Conservation (phyloP, 2,888 invertebrate species). For the Gasteruption jaculator region DNA sequence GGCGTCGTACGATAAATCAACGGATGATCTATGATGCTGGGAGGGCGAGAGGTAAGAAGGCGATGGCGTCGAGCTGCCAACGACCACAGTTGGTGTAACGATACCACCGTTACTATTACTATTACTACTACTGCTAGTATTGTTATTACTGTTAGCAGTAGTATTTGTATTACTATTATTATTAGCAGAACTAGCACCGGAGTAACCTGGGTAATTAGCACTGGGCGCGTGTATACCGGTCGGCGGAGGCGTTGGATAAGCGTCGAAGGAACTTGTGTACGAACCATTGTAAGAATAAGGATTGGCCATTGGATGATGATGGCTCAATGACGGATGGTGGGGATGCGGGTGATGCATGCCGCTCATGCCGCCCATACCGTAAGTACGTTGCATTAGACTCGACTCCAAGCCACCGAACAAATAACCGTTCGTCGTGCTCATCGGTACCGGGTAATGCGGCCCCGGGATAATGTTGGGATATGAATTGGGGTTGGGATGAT, state of each 20-base stretch:
- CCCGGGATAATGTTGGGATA: constrained; percentile 50
- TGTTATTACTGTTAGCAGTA: no score
- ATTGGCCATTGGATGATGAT: constrained; percentile 28
- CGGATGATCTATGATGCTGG: constrained; percentile 47
- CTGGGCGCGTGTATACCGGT: constrained; percentile 63
- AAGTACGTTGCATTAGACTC: constrained; percentile 46
- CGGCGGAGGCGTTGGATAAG: constrained; percentile 55
- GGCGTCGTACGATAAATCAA: constrained; percentile 48
- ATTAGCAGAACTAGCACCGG: constrained; percentile 33
- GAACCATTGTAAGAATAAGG: constrained; percentile 47
- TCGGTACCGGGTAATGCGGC: constrained; percentile 50
- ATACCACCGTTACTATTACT: no score
- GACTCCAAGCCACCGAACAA: constrained; percentile 46
- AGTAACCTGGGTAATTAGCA: constrained; percentile 61
- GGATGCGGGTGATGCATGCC: constrained; percentile 46
- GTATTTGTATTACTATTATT: no score
- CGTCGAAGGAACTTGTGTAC: constrained; percentile 48
- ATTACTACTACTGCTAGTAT: no score
- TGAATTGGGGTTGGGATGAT: constrained; percentile 38
- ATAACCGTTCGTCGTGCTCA: constrained; percentile 47
- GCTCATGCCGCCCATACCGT: constrained; percentile 43
- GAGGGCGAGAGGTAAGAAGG: constrained; percentile 46
- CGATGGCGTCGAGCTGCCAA: constrained; percentile 40
- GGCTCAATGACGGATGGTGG: constrained; percentile 29
- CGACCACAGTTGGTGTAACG: no score